Base-by-base conservation (phyloP, 2,888 invertebrate species). In the Paralinhomoeus sp. region DNA sequence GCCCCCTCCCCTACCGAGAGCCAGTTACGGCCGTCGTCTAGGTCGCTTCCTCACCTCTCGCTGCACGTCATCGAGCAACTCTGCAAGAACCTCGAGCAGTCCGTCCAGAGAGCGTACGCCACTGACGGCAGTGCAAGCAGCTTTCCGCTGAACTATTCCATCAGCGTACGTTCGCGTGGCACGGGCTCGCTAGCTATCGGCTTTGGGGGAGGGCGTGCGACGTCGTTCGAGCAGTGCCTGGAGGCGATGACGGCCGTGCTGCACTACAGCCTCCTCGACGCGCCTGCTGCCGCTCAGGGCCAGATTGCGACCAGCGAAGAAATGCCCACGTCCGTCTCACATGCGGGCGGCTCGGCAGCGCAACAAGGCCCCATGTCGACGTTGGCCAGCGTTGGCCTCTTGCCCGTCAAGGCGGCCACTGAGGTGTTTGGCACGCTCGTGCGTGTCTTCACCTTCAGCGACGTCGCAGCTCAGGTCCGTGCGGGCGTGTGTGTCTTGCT, bases 391-490 rank as follows among this genome's bases (percentile, higher is more conserved):
- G 42, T 43, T 7, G 42, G 21, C 12, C 13, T 24, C 58, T 58
- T 1, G 56, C 57, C 35, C 53, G 54, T 7, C 48, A 48, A 45
- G 56, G 51, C 1, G 27, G 60, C 66, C 2, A 74, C 75, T 1
- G 80, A 80, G 57, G 72, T 81, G 47, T 72, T 82, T 52, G 77
- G 76, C 55, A 80, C 78, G 61, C 71, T 83, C 35, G 75, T 80
- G 42, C 77, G 79, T 60, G 79, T 77, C 2, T 80, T 82, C 58
- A 74, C 78, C 50, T 75, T 46, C 43, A 12, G 27, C 7, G 27
- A 27, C 27, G 27, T 27, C 7, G 27, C 27, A 5, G 27, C 27
- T 27, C 27, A 27, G 27, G 27, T 27, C n/a, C n/a, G n/a, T n/a
- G n/a, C n/a, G n/a, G n/a, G n/a, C n/a, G n/a, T n/a, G n/a, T n/a